Conservation (phyloP, 1,140 invertebrate genomes). For the Cryptotermes secundus region DNA sequence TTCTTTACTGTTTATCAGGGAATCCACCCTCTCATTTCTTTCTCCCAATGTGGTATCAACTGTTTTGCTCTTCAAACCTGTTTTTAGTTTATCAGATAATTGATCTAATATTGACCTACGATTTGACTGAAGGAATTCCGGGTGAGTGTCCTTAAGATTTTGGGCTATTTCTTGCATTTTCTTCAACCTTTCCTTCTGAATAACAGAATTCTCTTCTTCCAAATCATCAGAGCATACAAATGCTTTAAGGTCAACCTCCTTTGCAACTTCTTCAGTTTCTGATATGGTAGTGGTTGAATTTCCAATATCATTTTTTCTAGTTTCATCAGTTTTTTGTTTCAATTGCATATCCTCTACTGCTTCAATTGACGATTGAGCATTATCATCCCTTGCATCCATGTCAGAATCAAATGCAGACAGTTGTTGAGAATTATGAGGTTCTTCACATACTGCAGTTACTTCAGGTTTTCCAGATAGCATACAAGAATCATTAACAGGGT, state of each 20-base stretch:
- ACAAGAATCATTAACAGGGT: too few species aligned
- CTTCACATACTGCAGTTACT: too few species aligned
- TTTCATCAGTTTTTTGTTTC: too few species aligned
- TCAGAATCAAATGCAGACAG: too few species aligned
- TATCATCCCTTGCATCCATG: too few species aligned
- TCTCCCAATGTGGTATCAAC: neutral
- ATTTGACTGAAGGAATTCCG: neutral
- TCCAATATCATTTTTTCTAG: too few species aligned
- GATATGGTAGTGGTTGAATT: too few species aligned
- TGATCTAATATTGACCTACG: constrained; percentile 2
- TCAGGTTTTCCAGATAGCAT: too few species aligned
- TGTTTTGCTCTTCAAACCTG: neutral
- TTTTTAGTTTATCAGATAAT: constrained; percentile 10
- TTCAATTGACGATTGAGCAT: too few species aligned
- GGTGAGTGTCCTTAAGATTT: constrained; percentile 4
- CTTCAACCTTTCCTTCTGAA: constrained; percentile 21
- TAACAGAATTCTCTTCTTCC: constrained; percentile 2
- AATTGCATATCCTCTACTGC: too few species aligned
- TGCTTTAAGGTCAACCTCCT: neutral
- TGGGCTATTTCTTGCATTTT: constrained; percentile 22
- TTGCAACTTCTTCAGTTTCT: neutral
- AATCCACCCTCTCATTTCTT: neutral
- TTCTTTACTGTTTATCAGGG: neutral
- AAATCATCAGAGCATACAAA: constrained; percentile 18
- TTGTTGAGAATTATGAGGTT: too few species aligned